These are phyloP conservation scores for Archips xylosteana DNA, from an alignment of 2,888 invertebrate species.

Conservation along the genomic window DNA sequence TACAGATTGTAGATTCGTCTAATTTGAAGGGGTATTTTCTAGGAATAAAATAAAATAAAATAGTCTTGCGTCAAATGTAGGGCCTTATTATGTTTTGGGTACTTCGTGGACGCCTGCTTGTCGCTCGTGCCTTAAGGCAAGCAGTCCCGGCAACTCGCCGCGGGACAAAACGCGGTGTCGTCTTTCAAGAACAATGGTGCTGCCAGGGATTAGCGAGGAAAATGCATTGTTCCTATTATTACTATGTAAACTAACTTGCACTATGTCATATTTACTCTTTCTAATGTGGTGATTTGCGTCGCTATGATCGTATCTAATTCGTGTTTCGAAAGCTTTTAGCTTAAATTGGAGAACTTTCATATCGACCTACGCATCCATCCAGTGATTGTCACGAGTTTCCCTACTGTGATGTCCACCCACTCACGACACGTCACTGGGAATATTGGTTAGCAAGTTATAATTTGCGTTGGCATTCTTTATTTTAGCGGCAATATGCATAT, in stretches of 20 bases:
- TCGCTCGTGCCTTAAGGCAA: constrained; percentile 22
- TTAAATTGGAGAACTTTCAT: constrained; percentile 18
- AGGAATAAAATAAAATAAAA: too few species aligned
- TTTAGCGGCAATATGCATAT: not conserved
- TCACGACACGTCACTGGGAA: constrained; percentile 11
- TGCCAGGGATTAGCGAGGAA: constrained; percentile 52
- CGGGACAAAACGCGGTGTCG: constrained; percentile 62
- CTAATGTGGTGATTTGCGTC: constrained; percentile 7
- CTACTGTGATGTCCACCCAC: constrained; percentile 25
- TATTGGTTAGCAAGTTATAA: constrained; percentile 17
- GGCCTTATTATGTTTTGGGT: not conserved
- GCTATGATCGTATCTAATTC: not conserved
- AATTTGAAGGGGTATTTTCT: too few species aligned
- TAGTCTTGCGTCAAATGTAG: too few species aligned
- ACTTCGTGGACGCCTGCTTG: constrained; percentile 13
- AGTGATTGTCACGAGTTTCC: not conserved
- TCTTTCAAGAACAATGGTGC: constrained; percentile 72
- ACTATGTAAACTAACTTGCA: constrained; percentile 34
- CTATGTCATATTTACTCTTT: constrained; percentile 22
- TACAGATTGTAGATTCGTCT: too few species aligned
- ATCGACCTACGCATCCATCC: constrained; percentile 19
- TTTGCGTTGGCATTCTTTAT: constrained; percentile 16
- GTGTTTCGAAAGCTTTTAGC: not conserved
- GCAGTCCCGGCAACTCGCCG: constrained; percentile 33
- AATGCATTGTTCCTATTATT: constrained; percentile 42